Conservation (phyloP, 1,140 invertebrate species). For the Euschistus heros region DNA sequence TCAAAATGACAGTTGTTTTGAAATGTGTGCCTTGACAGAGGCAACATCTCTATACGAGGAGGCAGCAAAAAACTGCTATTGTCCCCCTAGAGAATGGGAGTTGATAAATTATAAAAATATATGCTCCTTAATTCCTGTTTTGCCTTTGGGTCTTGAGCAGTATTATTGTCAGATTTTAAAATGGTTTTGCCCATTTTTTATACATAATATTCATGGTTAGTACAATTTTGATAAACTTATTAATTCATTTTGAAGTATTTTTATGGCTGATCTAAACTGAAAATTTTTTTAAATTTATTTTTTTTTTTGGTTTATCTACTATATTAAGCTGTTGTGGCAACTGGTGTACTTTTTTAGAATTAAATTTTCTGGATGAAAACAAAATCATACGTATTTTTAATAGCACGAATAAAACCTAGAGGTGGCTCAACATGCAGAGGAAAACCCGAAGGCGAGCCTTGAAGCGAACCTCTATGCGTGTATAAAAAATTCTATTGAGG, state of each 20-base stretch:
- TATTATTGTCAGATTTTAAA: neutral
- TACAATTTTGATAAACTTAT: neutral
- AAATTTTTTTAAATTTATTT: no score
- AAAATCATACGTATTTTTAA: no score
- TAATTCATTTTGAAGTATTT: neutral
- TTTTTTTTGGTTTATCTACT: no score
- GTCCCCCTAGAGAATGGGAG: neutral
- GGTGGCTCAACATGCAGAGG: no score
- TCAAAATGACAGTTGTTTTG: neutral
- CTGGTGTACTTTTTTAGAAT: no score
- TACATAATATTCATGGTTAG: neutral
- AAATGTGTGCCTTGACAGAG: neutral
- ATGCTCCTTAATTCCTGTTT: neutral
- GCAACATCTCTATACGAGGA: neutral
- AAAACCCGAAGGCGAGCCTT: no score
- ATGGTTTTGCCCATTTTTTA: constrained; percentile 19
- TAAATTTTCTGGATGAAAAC: no score
- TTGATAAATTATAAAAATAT: neutral
- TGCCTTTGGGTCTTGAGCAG: constrained; percentile 11
- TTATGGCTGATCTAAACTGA: neutral
- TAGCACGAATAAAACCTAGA: no score
- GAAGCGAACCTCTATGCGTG: no score
- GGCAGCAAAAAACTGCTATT: neutral
- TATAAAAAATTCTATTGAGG: no score
- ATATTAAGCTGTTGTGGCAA: no score